Base-by-base conservation (phyloP, 92 coral and sea anemone genomes). In the Palythoa heliodiscus region DNA sequence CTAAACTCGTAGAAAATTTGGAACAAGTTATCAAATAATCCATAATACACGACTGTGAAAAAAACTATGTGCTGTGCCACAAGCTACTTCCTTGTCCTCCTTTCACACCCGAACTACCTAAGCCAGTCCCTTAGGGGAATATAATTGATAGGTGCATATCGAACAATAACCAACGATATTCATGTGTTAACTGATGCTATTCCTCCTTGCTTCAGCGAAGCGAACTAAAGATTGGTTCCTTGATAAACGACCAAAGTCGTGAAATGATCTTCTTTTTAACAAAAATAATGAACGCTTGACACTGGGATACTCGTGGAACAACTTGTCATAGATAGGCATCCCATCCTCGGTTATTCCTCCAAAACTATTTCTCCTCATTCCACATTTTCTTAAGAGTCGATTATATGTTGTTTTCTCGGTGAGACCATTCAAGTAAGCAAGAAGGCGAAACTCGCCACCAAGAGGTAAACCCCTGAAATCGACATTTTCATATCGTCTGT, bases 381-480 rank as follows among this genome's bases (percentile, higher is more conserved):
- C 37, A 12, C 37, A 22, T 1, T 76, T 53, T 24, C 43, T 23
- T 1, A 23, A 22, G 22, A 75, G 80, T 53, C 64, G 52, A 64
- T 75, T 75, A 12, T 75, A 75, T 5, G 66, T 52, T 16, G 80
- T 52, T 5, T 75, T 61, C 2, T 75, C 80, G 20, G 60, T 13
- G n/a, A 52, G 1, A 20, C 66, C 48, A 52, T 24, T 75, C 47
- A 24, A 52, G 11, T 29, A 24, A 22, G 80, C 40, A 23, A 75
- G n/a, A 0, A 75, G 66, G 43, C 66, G 80, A 75, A 75, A 75
- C 48, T 75, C 80, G 7, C 80, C 80, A 75, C 80, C 80, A 12
- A 75, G n/a, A 16, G 80, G 66, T 47, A 75, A 75, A 3, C 80
- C 80, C 66, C 57, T 53, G 39, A 75, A 75, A 25, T 75, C 80